Conservation (phyloP, 2,113 vertebrate genomes). For the Tretioscincus oriximinensis region DNA sequence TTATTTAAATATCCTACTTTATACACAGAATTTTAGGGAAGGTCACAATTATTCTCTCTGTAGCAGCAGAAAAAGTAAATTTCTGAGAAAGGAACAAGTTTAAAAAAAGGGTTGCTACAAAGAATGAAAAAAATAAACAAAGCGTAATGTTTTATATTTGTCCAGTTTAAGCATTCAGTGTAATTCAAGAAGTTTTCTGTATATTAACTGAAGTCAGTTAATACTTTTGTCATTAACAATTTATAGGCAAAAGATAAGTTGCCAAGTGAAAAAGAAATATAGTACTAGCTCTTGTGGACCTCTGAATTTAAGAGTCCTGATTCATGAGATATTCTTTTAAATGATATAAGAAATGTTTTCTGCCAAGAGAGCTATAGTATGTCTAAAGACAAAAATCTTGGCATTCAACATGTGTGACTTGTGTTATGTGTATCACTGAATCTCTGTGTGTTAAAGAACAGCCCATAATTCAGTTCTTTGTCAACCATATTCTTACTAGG, state of each 20-base stretch:
- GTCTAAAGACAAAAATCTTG: slow-evolving; percentile 28
- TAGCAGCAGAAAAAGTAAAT: no score
- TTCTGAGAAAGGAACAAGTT: neutral
- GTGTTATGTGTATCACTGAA: neutral
- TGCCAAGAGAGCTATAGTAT: slow-evolving; percentile 8
- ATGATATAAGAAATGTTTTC: slow-evolving; percentile 5
- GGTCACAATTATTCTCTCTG: no score
- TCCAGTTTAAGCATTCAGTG: slow-evolving; percentile 1
- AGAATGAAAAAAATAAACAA: neutral
- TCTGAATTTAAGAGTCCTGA: slow-evolving; percentile 16
- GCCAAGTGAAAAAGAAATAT: slow-evolving; percentile 35
- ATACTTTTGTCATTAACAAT: slow-evolving; percentile 33
- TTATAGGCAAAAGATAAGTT: slow-evolving; percentile 23
- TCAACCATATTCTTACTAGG: neutral
- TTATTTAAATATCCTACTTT: no score
- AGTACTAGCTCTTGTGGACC: slow-evolving; percentile 22
- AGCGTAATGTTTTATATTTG: neutral
- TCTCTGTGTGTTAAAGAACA: neutral
- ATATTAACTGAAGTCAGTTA: slow-evolving; percentile 7
- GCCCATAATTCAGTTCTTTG: slow-evolving; percentile 1
- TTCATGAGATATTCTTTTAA: slow-evolving; percentile 18
- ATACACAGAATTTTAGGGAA: no score
- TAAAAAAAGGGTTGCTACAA: neutral
- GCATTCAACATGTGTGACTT: neutral
- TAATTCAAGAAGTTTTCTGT: slow-evolving; percentile 26